Conservation (phyloP, 1,140 invertebrate genomes). For the Anoplophora glabripennis region DNA sequence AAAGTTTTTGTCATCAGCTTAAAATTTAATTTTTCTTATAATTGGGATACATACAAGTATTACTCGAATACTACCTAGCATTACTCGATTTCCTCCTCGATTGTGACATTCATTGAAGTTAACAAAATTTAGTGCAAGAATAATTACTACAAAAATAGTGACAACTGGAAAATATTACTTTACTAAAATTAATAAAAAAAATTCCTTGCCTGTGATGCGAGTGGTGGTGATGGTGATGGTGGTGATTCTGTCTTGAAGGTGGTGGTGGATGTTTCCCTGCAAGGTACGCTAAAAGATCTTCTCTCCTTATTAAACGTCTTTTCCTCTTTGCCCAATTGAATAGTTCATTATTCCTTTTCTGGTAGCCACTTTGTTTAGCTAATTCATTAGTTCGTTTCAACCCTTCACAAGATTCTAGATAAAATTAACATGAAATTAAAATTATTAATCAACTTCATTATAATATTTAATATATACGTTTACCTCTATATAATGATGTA, state of each 20-base stretch:
- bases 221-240: slow-evolving; percentile 38
- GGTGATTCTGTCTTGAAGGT: slow-evolving; percentile 52
- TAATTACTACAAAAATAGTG: no score
- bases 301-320: slow-evolving; percentile 66
- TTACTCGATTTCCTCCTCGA: no score
- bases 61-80: no score
- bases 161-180: no score
- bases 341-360: slow-evolving; percentile 72
- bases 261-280: slow-evolving; percentile 69
- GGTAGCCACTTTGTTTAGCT: slow-evolving; percentile 69
- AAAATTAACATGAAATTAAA: slow-evolving; percentile 10
- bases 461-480: slow-evolving; percentile 19
- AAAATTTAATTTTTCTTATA: no score
- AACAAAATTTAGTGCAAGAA: no score
- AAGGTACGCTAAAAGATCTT: slow-evolving; percentile 77
- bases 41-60: no score
- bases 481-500: slow-evolving; percentile 78
- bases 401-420: slow-evolving; percentile 70
- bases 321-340: slow-evolving; percentile 76
- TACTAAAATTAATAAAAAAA: no score
- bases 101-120: no score
- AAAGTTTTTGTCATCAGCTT: no score
- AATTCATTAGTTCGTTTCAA: slow-evolving; percentile 67
- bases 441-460: no score
- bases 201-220: not conserved